These are phyloP conservation scores for Heterotilapia buettikoferi DNA, from an alignment of 2,113 vertebrate species.

Conservation along the genomic window DNA sequence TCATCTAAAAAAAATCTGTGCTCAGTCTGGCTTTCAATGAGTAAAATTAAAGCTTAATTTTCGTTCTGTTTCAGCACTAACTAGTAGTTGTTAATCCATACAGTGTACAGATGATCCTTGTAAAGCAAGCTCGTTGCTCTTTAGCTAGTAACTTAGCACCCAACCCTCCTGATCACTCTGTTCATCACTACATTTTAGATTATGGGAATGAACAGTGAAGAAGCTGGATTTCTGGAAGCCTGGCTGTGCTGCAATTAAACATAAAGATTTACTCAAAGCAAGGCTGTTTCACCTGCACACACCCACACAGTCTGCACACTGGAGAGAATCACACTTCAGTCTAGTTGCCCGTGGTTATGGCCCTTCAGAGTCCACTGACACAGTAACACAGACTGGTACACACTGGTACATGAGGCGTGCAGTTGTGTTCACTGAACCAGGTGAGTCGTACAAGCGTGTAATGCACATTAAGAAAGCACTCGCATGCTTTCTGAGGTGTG, in stretches of 20 bases:
- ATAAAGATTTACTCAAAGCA: neutral
- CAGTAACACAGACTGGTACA: neutral
- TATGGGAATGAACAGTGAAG: neutral
- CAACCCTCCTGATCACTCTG: neutral
- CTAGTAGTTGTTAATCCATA: neutral
- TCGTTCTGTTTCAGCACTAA: neutral
- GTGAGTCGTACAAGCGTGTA: constrained; percentile 43
- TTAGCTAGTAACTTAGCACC: neutral
- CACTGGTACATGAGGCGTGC: neutral
- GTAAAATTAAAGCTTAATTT: neutral
- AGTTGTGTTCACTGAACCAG: constrained; percentile 45
- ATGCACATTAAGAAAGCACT: constrained; percentile 32
- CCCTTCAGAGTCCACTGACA: constrained; percentile 5
- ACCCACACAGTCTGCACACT: neutral
- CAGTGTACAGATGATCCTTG: neutral
- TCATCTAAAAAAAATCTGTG: neutral
- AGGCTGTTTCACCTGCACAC: neutral
- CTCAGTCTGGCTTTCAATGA: neutral
- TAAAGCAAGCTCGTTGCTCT: neutral
- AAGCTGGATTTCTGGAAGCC: neutral
- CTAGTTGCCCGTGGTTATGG: neutral
- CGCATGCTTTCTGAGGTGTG: neutral
- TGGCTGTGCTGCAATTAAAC: neutral
- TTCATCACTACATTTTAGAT: neutral
- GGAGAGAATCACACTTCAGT: neutral